Evolutionary conservation across 2,113 vertebrate genomes (phyloP).

Genomic region (Rhinolophus sinicus): DNA sequence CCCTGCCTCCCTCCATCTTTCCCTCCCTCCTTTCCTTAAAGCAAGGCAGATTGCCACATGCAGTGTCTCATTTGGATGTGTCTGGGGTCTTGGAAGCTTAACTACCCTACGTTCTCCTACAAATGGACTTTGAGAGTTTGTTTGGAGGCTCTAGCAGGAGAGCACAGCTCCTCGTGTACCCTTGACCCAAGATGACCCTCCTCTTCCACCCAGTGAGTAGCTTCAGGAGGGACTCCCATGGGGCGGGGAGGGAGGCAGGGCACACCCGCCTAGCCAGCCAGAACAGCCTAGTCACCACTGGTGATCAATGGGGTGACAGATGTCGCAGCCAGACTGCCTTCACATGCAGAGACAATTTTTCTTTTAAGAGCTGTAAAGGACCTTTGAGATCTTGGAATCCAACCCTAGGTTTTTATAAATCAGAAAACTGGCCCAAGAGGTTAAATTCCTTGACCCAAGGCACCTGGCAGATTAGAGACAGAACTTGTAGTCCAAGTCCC

Average conservation of each 20-base stretch:
- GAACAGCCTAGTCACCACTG: neutral
- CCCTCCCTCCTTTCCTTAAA: neutral
- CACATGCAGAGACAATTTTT: neutral
- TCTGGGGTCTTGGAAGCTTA: neutral
- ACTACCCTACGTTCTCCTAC: neutral
- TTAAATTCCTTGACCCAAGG: slow-evolving; percentile 29
- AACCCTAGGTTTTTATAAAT: neutral
- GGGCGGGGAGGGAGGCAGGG: neutral
- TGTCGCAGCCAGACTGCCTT: neutral
- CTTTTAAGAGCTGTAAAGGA: neutral
- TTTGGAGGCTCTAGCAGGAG: neutral
- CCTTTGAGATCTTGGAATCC: neutral
- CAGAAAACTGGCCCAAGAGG: slow-evolving; percentile 40
- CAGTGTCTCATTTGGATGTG: neutral
- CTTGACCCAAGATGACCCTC: neutral
- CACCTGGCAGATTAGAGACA: neutral
- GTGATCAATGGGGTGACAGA: neutral
- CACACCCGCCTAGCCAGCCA: neutral
- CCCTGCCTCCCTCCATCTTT: too few relatives aligned
- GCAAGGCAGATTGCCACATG: neutral
- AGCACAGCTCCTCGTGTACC: neutral
- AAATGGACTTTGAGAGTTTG: neutral
- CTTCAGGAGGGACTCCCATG: neutral
- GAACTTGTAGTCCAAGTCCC: slow-evolving; percentile 35
- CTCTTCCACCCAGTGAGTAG: neutral